These are phyloP conservation scores for Porites divaricata DNA, from an alignment of 92 coral and sea anemone genomes.

Conservation along the genomic window DNA sequence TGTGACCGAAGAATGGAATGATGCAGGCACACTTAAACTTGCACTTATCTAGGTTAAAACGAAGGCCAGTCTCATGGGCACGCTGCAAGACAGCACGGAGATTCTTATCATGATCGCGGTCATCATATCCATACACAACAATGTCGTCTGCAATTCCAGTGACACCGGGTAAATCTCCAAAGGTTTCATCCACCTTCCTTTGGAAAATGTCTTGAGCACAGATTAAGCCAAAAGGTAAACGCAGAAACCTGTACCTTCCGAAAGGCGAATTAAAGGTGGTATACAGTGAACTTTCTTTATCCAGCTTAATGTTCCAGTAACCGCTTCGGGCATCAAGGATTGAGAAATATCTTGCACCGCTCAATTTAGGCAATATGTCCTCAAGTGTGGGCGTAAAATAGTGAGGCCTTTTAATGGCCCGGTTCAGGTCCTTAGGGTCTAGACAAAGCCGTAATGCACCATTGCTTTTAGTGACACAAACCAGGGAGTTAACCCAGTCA, in stretches of 20 bases:
- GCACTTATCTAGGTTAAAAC: constrained; percentile 46
- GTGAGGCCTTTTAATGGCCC: constrained; percentile 69
- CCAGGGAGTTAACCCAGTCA: constrained; percentile 76
- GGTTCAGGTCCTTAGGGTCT: constrained; percentile 72
- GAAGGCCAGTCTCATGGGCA: constrained; percentile 45
- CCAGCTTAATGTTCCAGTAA: constrained; percentile 75
- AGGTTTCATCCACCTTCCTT: constrained; percentile 69
- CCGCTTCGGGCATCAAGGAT: constrained; percentile 74
- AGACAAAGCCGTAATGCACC: constrained; percentile 66
- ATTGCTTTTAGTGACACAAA: constrained; percentile 62
- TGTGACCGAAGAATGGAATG: constrained; percentile 61
- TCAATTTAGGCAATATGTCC: constrained; percentile 69
- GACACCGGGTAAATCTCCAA: constrained; percentile 71
- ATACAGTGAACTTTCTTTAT: constrained; percentile 53
- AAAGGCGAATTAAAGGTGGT: constrained; percentile 74
- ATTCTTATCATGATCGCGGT: constrained; percentile 61
- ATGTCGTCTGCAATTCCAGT: constrained; percentile 77
- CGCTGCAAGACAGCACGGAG: constrained; percentile 60
- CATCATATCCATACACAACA: constrained; percentile 54
- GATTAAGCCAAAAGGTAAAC: constrained; percentile 64
- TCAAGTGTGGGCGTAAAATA: constrained; percentile 75
- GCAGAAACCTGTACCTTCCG: constrained; percentile 62
- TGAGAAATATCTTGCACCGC: constrained; percentile 69
- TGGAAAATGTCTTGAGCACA: constrained; percentile 77
- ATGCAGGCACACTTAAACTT: constrained; percentile 39